Percentiles rank a stretch among this genome's conserved stretches.
These are phyloP conservation scores for Umimayanthus chanpuru DNA, from an alignment of 92 coral and sea anemone species.

Conservation along the genomic window DNA sequence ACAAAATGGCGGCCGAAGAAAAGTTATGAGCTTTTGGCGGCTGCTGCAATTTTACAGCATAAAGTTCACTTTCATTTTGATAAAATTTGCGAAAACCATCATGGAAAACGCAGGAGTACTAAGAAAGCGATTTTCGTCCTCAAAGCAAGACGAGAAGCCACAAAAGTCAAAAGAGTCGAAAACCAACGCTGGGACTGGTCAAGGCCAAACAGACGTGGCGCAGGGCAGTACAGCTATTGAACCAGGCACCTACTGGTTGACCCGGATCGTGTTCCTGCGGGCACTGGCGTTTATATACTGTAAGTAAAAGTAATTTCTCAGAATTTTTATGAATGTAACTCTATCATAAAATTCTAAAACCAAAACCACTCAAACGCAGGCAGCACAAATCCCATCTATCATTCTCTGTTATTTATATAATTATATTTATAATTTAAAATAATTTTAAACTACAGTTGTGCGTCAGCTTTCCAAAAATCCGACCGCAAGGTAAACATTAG, in stretches of 20 bases:
- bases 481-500: no score
- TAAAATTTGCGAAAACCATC: constrained; percentile 2
- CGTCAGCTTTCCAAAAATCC: no score
- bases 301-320: constrained; percentile 49
- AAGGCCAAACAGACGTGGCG: neutral
- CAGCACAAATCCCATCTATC: no score
- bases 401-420: no score
- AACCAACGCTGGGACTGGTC: neutral
- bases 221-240: constrained; percentile 30
- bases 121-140: constrained; percentile 36
- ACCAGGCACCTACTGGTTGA: constrained; percentile 93
- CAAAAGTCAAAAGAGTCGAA: neutral
- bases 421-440: no score
- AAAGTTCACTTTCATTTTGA: constrained; percentile 10
- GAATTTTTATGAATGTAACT: neutral
- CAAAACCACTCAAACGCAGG: no score
- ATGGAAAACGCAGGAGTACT: constrained; percentile 42
- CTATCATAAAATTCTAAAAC: neutral
- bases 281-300: constrained; percentile 85
- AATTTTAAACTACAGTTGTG: no score
- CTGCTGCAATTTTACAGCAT: constrained; percentile 15
- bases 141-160: constrained; percentile 17
- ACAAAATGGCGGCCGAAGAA: constrained; percentile 36
- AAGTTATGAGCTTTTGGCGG: neutral
- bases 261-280: constrained; percentile 91